Base-by-base conservation (phyloP, 2,888 invertebrate species). In the Acleris cristana region DNA sequence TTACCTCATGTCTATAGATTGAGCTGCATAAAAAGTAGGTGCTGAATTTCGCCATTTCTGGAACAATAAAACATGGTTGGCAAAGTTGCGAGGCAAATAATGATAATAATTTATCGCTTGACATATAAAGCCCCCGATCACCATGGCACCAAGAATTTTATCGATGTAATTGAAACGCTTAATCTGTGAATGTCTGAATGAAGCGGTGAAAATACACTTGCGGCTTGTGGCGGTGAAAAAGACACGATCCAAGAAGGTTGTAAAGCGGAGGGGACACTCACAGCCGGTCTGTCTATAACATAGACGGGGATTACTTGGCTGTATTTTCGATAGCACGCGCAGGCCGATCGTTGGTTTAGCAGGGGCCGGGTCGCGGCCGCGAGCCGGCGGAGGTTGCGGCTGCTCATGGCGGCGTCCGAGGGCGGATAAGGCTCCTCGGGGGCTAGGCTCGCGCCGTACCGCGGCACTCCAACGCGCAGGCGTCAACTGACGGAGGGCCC, bases 41-140 rank as follows among this genome's bases (percentile, higher is more conserved):
- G 91, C 89, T 18, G 92, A 91, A 73, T 91, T 89, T 70, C 92
- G 85, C 92, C 92, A 92, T 87, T 91, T 91, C 92, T 92, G 91
- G 72, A 92, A 92, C 72, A 77, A 76, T 56, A 12, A 56, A 61
- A 56, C 53, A 26, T 5, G 6, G 7, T 18, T 48, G 40, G 40
- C 14, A 40, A 40, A 40, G 40, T 40, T 40, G 40, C 14, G 48
- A 5, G 16, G 2, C n/a, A 48, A n/a, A 48, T 45, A 45, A 16
- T 45, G 2, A 45, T 45, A 16, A 18, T 48, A 0, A 48, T 16
- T 5, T 48, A 48, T 45, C n/a, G 18, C 45, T 61, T 51, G 57
- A 58, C 34, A 66, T 54, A 49, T 45, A 53, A 53, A 54, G 30
- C 49, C 26, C 40, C 49, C 26, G 6, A 49, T 55, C 60, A 56